Conservation (phyloP, 2,888 invertebrate species). For the Chironomus riparius region DNA sequence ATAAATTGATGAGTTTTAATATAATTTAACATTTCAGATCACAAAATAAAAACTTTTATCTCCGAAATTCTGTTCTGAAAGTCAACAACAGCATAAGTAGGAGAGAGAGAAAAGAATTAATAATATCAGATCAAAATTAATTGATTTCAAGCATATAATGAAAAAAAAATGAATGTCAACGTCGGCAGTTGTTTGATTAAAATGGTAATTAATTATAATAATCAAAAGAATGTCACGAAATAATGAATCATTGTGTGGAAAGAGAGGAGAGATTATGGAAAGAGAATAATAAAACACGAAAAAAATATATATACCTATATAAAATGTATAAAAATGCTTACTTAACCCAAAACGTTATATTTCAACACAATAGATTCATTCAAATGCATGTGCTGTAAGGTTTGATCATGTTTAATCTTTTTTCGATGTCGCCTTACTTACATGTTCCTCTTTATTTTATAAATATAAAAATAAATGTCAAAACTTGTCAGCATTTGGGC, state of each 20-base stretch:
- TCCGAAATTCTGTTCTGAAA: no score
- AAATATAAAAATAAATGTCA: no score
- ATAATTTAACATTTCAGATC: no score
- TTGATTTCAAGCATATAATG: neutral
- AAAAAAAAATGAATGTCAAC: neutral
- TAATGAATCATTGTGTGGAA: slow-evolving; percentile 7
- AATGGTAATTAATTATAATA: slow-evolving; percentile 20
- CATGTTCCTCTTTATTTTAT: neutral
- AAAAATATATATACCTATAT: neutral
- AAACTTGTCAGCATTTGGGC: no score
- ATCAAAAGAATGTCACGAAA: slow-evolving; percentile 17
- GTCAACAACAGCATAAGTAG: no score
- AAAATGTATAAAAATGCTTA: neutral
- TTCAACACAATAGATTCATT: slow-evolving; percentile 19
- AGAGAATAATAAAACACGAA: slow-evolving; percentile 1
- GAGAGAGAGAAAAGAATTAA: neutral
- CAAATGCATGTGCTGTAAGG: slow-evolving; percentile 15
- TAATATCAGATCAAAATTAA: neutral
- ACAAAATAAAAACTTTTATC: no score
- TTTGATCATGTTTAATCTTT: slow-evolving; percentile 11
- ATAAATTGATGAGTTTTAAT: no score
- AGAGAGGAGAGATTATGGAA: neutral
- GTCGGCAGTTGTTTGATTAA: slow-evolving; percentile 4
- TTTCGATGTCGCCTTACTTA: slow-evolving; percentile 8
- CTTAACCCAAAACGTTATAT: neutral